Evolutionary conservation across 2,888 invertebrate species (phyloP), one percentile per base, ranked within the genome.

Genomic region (Agrenia bidenticulata): DNA sequence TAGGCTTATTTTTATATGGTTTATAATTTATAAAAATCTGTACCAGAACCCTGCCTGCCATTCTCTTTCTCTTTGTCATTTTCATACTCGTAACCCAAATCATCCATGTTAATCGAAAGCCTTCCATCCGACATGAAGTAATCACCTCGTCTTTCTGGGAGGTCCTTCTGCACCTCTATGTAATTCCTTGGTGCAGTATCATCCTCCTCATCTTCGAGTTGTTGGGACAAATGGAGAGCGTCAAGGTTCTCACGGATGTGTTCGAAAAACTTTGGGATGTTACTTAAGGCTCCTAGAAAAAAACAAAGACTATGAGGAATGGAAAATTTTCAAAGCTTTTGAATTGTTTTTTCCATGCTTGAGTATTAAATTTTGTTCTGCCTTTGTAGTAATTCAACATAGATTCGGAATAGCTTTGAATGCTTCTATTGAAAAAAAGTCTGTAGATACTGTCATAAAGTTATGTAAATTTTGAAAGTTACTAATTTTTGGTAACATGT

Each of bases 191-290:
- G 7, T 13, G 7, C 5, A 4, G 21, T 2, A 26, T n/a, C 4
- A 13, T 26, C 19, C n/a, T 55, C 26, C 32, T 17, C 55, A 4
- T 37, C 55, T 27, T 55, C 55, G 15, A 7, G 27, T 15, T 51
- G 51, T 51, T 24, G 5, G 4, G n/a, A 15, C 45, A 45, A 19
- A 13, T 55, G 32, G 7, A 71, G 21, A 9, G 71, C 61, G 19
- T 66, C 60, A 0, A 71, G 59, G 55, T 71, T 71, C n/a, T 67
- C 71, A 1, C 63, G 61, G 19, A 71, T 63, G 58, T 71, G 71
- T 42, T 66, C 55, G 42, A 71, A 71, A 41, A 71, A 71, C 37
- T 63, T 58, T 5, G 71, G 71, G 7, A 71, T 68, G 56, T 68
- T 71, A 59, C 68, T 66, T 23, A 71, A 50, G 23, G 68, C 68